Conservation (phyloP, 1,140 invertebrate genomes). For the Drosophila equinoxialis region DNA sequence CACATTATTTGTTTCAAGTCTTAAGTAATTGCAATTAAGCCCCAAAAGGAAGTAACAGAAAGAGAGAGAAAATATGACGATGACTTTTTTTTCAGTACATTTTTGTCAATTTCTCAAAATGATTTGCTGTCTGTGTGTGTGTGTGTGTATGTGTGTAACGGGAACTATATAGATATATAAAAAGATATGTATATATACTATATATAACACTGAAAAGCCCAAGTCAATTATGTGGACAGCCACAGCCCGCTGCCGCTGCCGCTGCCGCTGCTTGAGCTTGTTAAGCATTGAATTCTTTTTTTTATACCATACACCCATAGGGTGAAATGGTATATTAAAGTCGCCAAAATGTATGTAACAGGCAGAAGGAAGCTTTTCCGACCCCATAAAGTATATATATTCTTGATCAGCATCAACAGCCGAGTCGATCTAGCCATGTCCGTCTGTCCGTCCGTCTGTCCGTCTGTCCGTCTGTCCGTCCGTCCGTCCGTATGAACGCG, state of each 20-base stretch:
- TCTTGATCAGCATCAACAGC: no score
- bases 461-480: no score
- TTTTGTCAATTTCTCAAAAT: constrained; percentile 19
- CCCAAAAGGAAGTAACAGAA: constrained; percentile 63
- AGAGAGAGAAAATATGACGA: constrained; percentile 16
- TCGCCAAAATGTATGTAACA: no score
- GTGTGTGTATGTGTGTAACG: constrained; percentile 16
- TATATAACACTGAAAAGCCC: constrained; percentile 54
- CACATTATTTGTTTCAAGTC: constrained; percentile 50
- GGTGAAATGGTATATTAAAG: no score
- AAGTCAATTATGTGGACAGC: constrained; percentile 67
- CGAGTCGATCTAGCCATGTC: no score
- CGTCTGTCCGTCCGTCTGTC: no score
- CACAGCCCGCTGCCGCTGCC: constrained; percentile 18
- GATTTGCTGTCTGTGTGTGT: neutral
- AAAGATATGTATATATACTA: constrained; percentile 8
- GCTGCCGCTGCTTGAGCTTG: constrained; percentile 63
- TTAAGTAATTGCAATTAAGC: constrained; percentile 75
- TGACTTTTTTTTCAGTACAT: constrained; percentile 29
- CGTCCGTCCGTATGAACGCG: no score
- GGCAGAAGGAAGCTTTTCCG: no score
- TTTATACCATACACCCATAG: no score
- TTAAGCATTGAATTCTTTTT: constrained; percentile 51
- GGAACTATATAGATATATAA: constrained; percentile 26
- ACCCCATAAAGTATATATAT: no score